Evolutionary conservation across 2,888 invertebrate species (phyloP), one percentile per base, ranked within the genome.

Genomic region (Lasioglossum villosulum): DNA sequence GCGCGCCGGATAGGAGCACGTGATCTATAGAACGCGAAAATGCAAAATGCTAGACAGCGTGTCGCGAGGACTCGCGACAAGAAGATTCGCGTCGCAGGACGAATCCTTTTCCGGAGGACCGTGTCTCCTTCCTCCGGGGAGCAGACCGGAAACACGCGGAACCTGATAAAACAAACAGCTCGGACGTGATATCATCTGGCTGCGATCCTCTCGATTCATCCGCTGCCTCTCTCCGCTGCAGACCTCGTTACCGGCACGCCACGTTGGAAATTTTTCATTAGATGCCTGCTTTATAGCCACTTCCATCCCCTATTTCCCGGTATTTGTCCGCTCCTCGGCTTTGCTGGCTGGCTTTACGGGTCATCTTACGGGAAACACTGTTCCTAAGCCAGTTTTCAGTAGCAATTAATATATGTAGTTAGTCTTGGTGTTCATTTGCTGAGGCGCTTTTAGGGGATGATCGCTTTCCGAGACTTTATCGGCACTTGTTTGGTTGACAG

Each of bases 61-160:
- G 52, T 52, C 23, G 52, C 23, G 52, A 52, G 3, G 52, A 52
- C 3, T 52, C 52, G 52, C 23, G 23, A 23, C 23, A 52, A 52
- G 52, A 52, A 52, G 52, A 23, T 52, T 23, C 27, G 56, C 56
- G n/a, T n/a, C n/a, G 59, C 59, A 59, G 59, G 27, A 14, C 66
- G 66, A 68, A 37, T 68, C 68, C 68, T 23, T 23, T 23, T 23
- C 23, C 52, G 52, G 23, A 52, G 23, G 10, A 8, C 52, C 52
- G 23, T 10, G 52, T 52, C 23, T 52, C 23, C 23, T n/a, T 52
- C 10, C 23, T 0, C 23, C 52, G 23, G 42, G 23, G 37, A 42
- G 72, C 77, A 59, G 63, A 75, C 80, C 59, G 74, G 89, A 84
- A 87, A 75, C 86, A 78, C 82, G 74, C 78, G 71, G 59, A 27